Percentiles rank a stretch among this genome's conserved stretches.
phyloP scores from a whole-genome alignment of 1,140 invertebrate genomes.

The Bombus pyrosoma region DNA sequence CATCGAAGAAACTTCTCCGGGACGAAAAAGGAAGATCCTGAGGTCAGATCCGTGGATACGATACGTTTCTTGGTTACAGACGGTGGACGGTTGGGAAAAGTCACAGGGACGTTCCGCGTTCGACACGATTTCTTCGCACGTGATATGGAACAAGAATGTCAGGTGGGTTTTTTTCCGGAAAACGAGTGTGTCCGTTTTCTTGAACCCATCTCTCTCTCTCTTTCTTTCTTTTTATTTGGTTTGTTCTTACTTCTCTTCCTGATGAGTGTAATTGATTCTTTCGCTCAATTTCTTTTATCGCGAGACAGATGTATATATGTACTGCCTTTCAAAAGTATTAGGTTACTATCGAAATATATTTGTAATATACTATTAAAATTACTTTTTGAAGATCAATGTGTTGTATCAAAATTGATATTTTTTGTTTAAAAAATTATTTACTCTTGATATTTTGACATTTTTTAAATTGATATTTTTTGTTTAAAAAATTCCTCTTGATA shows the following conservation, averaged over 20 bases:
- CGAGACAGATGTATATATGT: not conserved
- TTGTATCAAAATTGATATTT: too few relatives aligned
- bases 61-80: conserved; percentile 17
- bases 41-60: conserved; percentile 2
- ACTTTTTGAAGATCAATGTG: too few relatives aligned
- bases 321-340: not conserved
- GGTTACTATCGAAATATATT: too few relatives aligned
- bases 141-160: not conserved
- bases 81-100: not conserved
- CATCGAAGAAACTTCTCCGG: not conserved
- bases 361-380: too few relatives aligned
- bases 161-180: not conserved
- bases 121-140: conserved; percentile 11
- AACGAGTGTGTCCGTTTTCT: not conserved
- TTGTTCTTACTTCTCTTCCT: not conserved
- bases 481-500: too few relatives aligned
- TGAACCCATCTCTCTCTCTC: not conserved
- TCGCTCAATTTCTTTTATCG: not conserved
- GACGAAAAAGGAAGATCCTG: too few relatives aligned
- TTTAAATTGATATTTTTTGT: too few relatives aligned
- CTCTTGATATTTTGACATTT: too few relatives aligned
- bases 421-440: too few relatives aligned
- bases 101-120: not conserved
- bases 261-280: not conserved
- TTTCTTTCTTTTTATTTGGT: not conserved